A percentile compares a stretch with the other conserved stretches of the same genome.
Evolutionary conservation across 1,140 invertebrate genomes (phyloP).

Genomic region (Caenorhabditis inopinata): DNA sequence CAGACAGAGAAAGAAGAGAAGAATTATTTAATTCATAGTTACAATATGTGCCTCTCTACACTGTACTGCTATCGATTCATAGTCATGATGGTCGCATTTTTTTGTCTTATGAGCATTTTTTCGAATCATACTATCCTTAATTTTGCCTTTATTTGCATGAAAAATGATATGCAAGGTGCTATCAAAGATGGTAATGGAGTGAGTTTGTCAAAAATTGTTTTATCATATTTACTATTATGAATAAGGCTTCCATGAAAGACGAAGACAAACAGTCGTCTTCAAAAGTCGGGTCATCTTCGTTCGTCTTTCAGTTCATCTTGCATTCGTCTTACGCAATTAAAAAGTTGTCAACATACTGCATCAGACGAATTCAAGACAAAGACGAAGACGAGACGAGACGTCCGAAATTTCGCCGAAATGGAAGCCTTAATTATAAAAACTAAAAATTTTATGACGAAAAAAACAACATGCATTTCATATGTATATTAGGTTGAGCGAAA

Average conservation of each 20-base stretch:
- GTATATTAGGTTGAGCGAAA: neutral
- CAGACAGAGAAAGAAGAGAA: neutral
- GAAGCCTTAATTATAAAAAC: no score
- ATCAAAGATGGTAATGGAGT: neutral
- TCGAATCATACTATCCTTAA: conserved; percentile 40
- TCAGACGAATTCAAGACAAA: no score
- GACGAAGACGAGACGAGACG: no score
- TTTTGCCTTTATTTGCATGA: conserved; percentile 46
- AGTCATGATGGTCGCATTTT: conserved; percentile 22
- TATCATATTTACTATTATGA: neutral
- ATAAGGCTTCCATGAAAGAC: no score
- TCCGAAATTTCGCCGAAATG: no score
- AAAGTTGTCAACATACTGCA: no score
- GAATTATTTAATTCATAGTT: neutral
- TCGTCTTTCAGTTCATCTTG: no score
- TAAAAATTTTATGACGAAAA: no score
- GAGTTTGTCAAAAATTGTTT: neutral
- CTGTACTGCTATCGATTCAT: conserved; percentile 19
- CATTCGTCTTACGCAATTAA: no score
- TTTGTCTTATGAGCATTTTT: conserved; percentile 25
- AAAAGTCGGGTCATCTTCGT: no score
- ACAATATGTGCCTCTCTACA: conserved; percentile 8
- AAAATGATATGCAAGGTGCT: neutral
- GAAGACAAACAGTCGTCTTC: no score
- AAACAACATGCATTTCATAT: no score